Evolutionary conservation across 37 sponge, comb jelly and placozoan species (phyloP).

Genomic region (Geodia barretti): DNA sequence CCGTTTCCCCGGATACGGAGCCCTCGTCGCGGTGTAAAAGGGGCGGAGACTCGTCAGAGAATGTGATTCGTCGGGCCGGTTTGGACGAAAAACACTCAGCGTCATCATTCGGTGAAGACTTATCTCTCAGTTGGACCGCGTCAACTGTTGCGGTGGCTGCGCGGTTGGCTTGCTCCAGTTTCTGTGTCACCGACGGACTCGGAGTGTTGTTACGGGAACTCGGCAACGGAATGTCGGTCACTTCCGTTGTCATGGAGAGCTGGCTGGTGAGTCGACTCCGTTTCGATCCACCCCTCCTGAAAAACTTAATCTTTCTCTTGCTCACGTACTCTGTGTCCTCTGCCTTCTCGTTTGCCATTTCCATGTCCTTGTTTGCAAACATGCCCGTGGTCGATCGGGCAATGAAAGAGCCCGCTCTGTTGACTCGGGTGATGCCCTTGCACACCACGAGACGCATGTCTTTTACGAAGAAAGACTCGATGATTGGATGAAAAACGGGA

Average conservation of each 20-base stretch:
- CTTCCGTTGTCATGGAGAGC: background rate
- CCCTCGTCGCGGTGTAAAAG: background rate
- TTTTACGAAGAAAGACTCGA: constrained; percentile 78
- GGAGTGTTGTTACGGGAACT: background rate
- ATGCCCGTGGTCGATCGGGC: constrained; percentile 13
- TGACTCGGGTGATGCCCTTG: constrained; percentile 12
- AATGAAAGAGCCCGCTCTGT: constrained; percentile 18
- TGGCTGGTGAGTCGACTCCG: background rate
- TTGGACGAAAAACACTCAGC: too few relatives aligned
- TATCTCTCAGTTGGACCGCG: background rate
- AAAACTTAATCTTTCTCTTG: background rate
- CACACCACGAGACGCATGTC: constrained; percentile 52
- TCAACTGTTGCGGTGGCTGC: background rate
- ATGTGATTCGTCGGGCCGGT: background rate
- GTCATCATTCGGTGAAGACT: background rate
- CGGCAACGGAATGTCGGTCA: background rate
- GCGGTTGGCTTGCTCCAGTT: background rate
- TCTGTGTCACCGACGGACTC: background rate
- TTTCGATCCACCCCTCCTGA: background rate
- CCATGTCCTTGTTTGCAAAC: constrained; percentile 5
- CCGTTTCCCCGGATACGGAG: too few relatives aligned
- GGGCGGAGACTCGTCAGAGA: background rate
- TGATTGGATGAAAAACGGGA: constrained; percentile 67
- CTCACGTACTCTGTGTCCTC: background rate
- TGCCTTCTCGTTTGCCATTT: constrained; percentile 26